Evolutionary conservation across 2,888 invertebrate species (phyloP), one percentile per base, ranked within the genome.

Genomic region (Eristalis pertinax): DNA sequence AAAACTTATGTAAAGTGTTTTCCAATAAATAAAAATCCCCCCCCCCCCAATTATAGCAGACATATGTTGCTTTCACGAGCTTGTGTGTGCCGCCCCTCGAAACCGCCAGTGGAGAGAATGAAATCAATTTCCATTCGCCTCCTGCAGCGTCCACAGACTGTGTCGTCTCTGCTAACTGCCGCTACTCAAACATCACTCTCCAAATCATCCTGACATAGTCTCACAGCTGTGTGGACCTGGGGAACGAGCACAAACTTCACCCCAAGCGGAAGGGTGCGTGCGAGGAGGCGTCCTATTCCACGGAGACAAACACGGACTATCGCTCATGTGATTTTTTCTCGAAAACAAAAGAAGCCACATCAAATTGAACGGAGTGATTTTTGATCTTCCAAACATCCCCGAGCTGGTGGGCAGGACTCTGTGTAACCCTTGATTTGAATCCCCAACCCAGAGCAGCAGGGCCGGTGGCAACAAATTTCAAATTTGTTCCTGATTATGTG

Each of bases 361-460:
- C 0, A 32, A 32, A 32, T 32, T 32, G 35, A 60, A 41, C 22
- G 1, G 41, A 29, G 41, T 41, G 26, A 78, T 72, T 72, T 83
- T 68, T 43, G 32, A 38, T 38, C 11, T 10, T 38, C 38, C 63
- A 77, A 83, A 83, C 63, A 80, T 73, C 73, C 67, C 79, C 73
- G 10, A 75, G 74, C 69, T 32, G 32, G 32, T 32, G 5, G 32
- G 32, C 32, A 5, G 32, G 7, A 32, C 4, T 5, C 50, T 69
- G 74, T 69, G 69, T 64, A 79, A 74, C 79, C 79, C 74, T 78
- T 84, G 74, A 84, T 60, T 84, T 79, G 73, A 43, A 69, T 65
- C 78, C 67, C 24, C 77, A 70, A 19, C 64, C 56, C 56, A 8
- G 32, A 32, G 7, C 32, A 32, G 32, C 32, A 32, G 8, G 32